Base-by-base conservation (phyloP, 2,797 vertebrate species). In the Anguilla megastoma region DNA sequence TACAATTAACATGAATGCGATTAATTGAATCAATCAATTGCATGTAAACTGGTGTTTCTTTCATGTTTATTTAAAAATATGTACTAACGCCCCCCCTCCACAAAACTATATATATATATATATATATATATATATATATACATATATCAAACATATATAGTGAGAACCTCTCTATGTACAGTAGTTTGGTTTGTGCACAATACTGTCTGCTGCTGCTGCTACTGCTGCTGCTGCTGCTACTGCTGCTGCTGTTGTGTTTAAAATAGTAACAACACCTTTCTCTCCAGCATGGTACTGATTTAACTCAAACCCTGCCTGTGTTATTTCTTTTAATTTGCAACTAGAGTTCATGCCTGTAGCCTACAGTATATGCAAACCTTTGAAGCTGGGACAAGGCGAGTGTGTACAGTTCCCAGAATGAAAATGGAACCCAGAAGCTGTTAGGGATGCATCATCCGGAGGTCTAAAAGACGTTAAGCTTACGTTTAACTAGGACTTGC, bases 1-100 rank as follows among this genome's bases (percentile, higher is more conserved):
- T 36, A 69, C 52, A 86, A 86, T 86, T 84, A 89, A 87, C 85
- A 84, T 33, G n/a, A 58, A 89, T 71, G 45, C n/a, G 84, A 60
- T 36, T 71, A 69, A 84, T 83, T 54, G 48, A 52, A 74, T 71
- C 80, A 33, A 86, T 69, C 36, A 10, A 86, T 82, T 33, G 45
- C 8, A 86, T 12, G 16, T 3, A 69, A 27, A 63, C 56, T 45
- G 33, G 41, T 66, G 58, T 82, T 82, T 82, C 74, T 45, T 50
- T 82, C 21, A 24, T n/a, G 2, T 50, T 80, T 45, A 6, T 76
- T 79, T 79, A 48, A 48, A 80, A 4, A 80, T 80, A 7, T 21
- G 41, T 24, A 80, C 41, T 3, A 16, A 48, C 48, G 16, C 41
- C 41, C 41, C 76, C 41, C 54, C n/a, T 27, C 52, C 50, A 84